Evolutionary conservation across 2,888 invertebrate genomes (phyloP).

Genomic region (Tenthredo amoena): DNA sequence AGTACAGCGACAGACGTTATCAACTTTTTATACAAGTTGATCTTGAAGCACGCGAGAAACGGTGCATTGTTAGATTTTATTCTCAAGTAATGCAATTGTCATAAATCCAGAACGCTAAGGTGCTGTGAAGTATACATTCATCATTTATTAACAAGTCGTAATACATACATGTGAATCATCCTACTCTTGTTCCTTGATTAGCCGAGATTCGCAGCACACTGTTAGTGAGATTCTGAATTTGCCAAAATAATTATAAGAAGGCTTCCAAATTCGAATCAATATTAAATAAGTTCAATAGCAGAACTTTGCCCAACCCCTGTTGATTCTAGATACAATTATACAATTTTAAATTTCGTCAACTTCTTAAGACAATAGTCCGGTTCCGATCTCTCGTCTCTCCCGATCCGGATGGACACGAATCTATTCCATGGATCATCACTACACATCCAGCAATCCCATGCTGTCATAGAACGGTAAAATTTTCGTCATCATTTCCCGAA

Average conservation of each 20-base stretch:
- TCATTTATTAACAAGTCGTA: not conserved
- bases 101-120: not conserved
- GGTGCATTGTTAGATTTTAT: constrained; percentile 3
- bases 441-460: not conserved
- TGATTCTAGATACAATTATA: not conserved
- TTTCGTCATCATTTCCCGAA: not conserved
- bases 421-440: not conserved
- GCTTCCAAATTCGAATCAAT: no score
- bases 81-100: constrained; percentile 10
- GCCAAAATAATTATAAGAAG: no score
- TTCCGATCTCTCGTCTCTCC: not conserved
- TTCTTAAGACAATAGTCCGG: not conserved
- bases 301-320: not conserved
- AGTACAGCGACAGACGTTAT: constrained; percentile 25
- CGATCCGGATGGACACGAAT: not conserved
- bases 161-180: not conserved
- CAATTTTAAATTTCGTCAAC: not conserved
- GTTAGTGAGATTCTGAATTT: no score
- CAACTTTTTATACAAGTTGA: constrained; percentile 27
- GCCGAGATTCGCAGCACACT: no score
- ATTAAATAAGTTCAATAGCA: no score
- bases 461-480: not conserved
- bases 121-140: not conserved
- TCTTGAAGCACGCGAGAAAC: constrained; percentile 10
- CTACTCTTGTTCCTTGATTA: not conserved